These are phyloP conservation scores for Rotaria sp. DNA, from an alignment of 2,888 invertebrate genomes.

Conservation along the genomic window DNA sequence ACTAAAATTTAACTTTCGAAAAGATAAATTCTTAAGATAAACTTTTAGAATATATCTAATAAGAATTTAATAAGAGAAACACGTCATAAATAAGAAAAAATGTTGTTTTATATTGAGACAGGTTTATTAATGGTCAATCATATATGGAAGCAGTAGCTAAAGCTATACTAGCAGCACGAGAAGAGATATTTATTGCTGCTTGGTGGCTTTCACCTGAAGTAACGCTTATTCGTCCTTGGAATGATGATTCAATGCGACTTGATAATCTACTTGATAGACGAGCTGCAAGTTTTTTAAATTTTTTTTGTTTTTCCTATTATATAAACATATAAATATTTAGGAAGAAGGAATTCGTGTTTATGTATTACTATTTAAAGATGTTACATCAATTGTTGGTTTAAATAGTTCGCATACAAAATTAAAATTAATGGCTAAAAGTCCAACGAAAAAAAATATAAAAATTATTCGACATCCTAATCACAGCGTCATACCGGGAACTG, in stretches of 20 bases:
- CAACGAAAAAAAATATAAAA: constrained; percentile 54
- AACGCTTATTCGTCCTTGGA: constrained; percentile 78
- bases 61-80: too few species aligned
- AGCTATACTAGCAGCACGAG: constrained; percentile 77
- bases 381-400: constrained; percentile 86
- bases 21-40: too few species aligned
- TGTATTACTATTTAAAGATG: constrained; percentile 88
- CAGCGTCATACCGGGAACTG: constrained; percentile 60
- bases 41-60: too few species aligned
- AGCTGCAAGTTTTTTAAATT: background rate
- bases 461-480: constrained; percentile 76
- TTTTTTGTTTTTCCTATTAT: background rate
- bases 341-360: constrained; percentile 79
- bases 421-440: constrained; percentile 28
- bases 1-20: too few species aligned
- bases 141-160: constrained; percentile 84
- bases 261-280: constrained; percentile 37
- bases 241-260: constrained; percentile 57
- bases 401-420: constrained; percentile 72
- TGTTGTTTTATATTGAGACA: too few species aligned
- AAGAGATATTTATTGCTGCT: constrained; percentile 94
- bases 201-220: constrained; percentile 97
- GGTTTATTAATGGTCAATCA: constrained; percentile 70
- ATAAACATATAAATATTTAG: background rate
- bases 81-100: too few species aligned